Evolutionary conservation across 2,888 invertebrate genomes (phyloP), one percentile per base, ranked within the genome.

Genomic region (Synergus gifuensis): DNA sequence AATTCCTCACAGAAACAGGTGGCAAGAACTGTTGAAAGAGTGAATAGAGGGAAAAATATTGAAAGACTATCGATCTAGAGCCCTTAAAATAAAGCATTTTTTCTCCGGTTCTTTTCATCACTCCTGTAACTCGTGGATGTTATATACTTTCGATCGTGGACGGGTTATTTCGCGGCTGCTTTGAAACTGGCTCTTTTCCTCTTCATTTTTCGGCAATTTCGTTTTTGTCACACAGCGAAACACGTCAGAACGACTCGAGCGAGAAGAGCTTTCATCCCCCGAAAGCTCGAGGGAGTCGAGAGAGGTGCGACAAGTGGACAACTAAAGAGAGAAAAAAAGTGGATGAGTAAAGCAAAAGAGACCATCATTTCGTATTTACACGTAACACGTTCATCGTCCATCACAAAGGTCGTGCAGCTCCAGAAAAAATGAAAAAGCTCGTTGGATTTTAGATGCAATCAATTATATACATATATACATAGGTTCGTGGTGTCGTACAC

Each of bases 361-460:
- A 77, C 79, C 76, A 77, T 79, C 63, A 77, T 66, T 77, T 78
- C 79, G 79, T 81, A 83, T 82, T 80, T 64, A 62, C 69, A 79
- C 82, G 78, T 79, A 82, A 83, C 82, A 81, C 82, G 79, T 78
- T 81, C 76, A 79, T 81, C 80, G 78, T 78, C 78, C 81, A 78
- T 76, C 76, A 79, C 76, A 80, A 69, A 69, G 69, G 69, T 69
- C 69, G 49, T 54, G 36, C 46, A n/a, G 14, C 49, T 22, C 8
- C 22, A 69, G 8, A 49, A 69, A 28, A 69, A 28, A 11, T 28
- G 28, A 69, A 69, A 44, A 18, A 44, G 49, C 49, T 69, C 49
- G 28, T 28, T 69, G 46, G 14, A 69, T 28, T 49, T 69, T 69
- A 16, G 28, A 54, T 54, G 49, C 44, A 69, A 69, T 69, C 49